These are phyloP conservation scores for Eospalax fontanierii DNA, from an alignment of 2,797 vertebrate species.

Conservation along the genomic window DNA sequence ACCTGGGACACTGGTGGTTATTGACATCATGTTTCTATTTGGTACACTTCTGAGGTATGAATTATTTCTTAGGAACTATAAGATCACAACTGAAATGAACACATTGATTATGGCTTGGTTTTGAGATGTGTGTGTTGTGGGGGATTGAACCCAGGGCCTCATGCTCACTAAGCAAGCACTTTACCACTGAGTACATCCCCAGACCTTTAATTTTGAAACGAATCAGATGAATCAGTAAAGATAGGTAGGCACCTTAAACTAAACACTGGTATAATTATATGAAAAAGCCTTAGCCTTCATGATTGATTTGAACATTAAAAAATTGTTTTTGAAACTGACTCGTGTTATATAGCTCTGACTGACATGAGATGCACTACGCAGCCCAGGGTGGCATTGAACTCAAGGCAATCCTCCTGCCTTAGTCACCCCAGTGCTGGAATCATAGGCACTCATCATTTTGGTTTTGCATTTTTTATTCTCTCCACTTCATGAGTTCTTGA, in stretches of 20 bases:
- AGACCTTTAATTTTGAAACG: conserved; percentile 48
- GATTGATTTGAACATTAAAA: not conserved
- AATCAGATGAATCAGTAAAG: not conserved
- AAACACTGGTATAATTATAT: not conserved
- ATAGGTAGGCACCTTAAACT: not conserved
- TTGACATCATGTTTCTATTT: conserved; percentile 32
- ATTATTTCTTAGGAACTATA: conserved; percentile 60
- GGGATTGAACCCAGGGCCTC: not conserved
- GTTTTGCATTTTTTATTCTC: conserved; percentile 20
- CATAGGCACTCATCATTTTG: too few species aligned
- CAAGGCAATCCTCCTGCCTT: not conserved
- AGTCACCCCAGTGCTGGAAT: not conserved
- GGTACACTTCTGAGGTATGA: not conserved
- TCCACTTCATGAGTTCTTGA: conserved; percentile 7
- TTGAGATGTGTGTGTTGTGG: not conserved
- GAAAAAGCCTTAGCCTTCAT: conserved; percentile 32
- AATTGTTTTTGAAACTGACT: not conserved
- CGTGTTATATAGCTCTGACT: not conserved
- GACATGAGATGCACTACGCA: not conserved
- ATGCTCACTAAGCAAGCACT: not conserved
- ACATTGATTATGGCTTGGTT: conserved; percentile 48
- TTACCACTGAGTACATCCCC: not conserved
- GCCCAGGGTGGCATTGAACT: not conserved
- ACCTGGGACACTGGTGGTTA: not conserved
- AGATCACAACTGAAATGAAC: conserved; percentile 59